Evolutionary conservation across 2,888 invertebrate genomes (phyloP).

Genomic region (Zele albiditarsus): DNA sequence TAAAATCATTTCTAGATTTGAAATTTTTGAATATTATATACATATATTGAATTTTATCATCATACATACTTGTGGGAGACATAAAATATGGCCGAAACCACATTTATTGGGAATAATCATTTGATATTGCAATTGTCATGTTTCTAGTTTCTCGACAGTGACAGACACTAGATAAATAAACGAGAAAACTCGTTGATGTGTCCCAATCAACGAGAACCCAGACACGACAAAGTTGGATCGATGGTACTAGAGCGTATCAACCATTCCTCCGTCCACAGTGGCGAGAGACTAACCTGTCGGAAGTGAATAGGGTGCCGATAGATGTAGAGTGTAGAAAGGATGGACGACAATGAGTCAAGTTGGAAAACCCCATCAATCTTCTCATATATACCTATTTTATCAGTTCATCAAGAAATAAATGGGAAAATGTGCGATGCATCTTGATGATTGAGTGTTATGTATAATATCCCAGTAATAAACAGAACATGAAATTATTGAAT

Average conservation of each 20-base stretch:
- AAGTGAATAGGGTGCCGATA: conserved; percentile 2
- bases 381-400: conserved; percentile 32
- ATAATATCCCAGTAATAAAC: background rate
- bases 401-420: conserved; percentile 32
- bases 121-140: background rate
- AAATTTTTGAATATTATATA: background rate
- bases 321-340: background rate
- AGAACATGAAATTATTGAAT: no score
- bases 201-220: conserved; percentile 24
- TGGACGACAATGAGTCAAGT: background rate
- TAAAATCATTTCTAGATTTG: conserved; percentile 2
- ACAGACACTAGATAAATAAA: conserved; percentile 1
- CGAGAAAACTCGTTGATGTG: conserved; percentile 16
- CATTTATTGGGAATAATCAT: conserved; percentile 14
- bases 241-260: conserved; percentile 12
- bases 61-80: conserved; percentile 16
- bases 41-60: background rate
- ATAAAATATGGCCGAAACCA: conserved; percentile 4
- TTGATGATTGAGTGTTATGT: background rate
- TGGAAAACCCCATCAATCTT: conserved; percentile 28
- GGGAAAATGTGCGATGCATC: background rate
- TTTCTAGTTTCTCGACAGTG: background rate
- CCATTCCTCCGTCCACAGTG: background rate
- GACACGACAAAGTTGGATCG: conserved; percentile 13
- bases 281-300: conserved; percentile 15